Percentiles rank a stretch among this genome's conserved stretches.
These are phyloP conservation scores for Brachionus angularis DNA, from an alignment of 1,140 invertebrate species.

Conservation along the genomic window DNA sequence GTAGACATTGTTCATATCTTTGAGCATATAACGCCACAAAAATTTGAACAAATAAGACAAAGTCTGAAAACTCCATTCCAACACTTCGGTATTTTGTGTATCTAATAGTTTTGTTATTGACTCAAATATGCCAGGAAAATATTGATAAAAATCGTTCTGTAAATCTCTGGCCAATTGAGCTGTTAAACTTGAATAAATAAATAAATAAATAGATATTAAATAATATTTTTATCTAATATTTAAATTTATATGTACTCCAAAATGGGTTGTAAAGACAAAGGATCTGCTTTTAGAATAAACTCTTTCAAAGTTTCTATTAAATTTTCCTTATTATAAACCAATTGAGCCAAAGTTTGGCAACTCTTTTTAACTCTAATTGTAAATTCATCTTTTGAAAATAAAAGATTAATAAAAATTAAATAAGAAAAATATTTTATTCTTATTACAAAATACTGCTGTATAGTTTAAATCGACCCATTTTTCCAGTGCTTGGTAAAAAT, in stretches of 20 bases:
- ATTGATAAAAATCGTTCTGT: constrained; percentile 75
- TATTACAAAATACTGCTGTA: constrained; percentile 69
- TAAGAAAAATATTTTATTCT: neutral
- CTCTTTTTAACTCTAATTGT: constrained; percentile 66
- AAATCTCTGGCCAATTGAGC: constrained; percentile 79
- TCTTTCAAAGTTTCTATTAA: constrained; percentile 35
- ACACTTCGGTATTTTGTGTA: constrained; percentile 71
- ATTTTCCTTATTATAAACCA: constrained; percentile 68
- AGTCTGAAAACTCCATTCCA: constrained; percentile 76
- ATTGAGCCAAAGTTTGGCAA: constrained; percentile 71
- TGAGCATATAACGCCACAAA: constrained; percentile 72
- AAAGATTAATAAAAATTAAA: constrained; percentile 48
- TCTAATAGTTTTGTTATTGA: constrained; percentile 68
- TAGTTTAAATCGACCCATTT: constrained; percentile 82
- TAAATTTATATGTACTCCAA: constrained; percentile 12
- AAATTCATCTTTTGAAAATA: constrained; percentile 59
- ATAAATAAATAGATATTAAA: constrained; percentile 29
- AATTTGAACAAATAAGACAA: constrained; percentile 83
- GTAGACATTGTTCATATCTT: constrained; percentile 71
- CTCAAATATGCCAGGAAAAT: constrained; percentile 69
- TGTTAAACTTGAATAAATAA: constrained; percentile 68
- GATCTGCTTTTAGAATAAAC: neutral
- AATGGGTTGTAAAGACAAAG: constrained; percentile 1
- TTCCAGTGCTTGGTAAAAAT: constrained; percentile 72
- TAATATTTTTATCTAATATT: constrained; percentile 14